A percentile compares a stretch with the other conserved stretches of the same genome.
phyloP scores from a whole-genome alignment of 2,113 vertebrate genomes.

The Mixornis gularis region DNA sequence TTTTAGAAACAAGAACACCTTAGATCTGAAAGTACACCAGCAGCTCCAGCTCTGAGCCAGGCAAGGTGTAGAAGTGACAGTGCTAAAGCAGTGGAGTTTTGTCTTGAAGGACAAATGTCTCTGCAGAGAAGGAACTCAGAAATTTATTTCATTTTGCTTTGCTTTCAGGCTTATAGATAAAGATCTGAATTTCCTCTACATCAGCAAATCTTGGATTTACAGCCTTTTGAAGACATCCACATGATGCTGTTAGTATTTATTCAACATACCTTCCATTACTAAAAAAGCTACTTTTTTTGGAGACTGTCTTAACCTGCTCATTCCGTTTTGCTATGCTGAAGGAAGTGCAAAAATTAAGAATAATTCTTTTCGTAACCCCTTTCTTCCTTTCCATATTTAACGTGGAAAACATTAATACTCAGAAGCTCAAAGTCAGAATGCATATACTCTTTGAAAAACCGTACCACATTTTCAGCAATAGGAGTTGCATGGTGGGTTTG shows the following conservation, averaged over 20 bases:
- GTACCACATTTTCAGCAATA: not conserved
- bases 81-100: not conserved
- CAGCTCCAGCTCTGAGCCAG: not conserved
- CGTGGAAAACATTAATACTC: not conserved
- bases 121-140: not conserved
- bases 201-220: constrained; percentile 5
- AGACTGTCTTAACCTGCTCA: not conserved
- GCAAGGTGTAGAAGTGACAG: not conserved
- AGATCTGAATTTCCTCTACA: not conserved
- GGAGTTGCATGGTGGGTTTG: not conserved
- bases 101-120: constrained; percentile 23
- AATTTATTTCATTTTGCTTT: not conserved
- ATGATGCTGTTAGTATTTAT: constrained; percentile 25
- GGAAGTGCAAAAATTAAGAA: not conserved
- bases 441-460: not conserved
- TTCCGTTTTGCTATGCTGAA: not conserved
- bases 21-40: constrained; percentile 21
- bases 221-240: not conserved
- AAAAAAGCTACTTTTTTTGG: not conserved
- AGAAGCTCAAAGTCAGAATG: not conserved
- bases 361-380: not conserved
- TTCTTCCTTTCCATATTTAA: not conserved
- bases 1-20: constrained; percentile 39
- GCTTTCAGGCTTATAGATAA: constrained; percentile 21
- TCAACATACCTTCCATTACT: not conserved